phyloP scores from a whole-genome alignment of 2,888 invertebrate species.

The Platycnemis pennipes region DNA sequence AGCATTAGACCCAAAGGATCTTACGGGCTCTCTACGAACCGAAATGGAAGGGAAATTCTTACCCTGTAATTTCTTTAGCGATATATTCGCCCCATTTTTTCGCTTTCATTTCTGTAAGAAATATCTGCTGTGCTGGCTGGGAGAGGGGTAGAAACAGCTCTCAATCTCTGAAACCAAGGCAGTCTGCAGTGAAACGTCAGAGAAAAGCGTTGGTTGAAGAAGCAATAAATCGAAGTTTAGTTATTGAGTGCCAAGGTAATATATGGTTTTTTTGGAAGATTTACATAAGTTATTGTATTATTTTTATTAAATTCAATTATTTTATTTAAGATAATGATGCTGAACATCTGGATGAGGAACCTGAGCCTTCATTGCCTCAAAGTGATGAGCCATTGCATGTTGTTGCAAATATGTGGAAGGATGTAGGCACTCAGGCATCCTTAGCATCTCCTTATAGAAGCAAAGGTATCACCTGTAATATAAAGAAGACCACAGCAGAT shows the following conservation, averaged over 20 bases:
- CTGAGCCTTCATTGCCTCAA: neutral
- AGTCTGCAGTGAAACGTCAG: neutral
- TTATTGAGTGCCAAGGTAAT: constrained; percentile 11
- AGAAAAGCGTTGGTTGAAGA: constrained; percentile 10
- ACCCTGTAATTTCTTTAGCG: too few relatives aligned
- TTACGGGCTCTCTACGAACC: too few relatives aligned
- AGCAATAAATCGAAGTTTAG: neutral
- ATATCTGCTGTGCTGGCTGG: too few relatives aligned
- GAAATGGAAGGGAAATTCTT: too few relatives aligned
- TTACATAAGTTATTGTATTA: neutral
- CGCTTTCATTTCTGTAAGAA: too few relatives aligned
- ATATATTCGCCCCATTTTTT: too few relatives aligned
- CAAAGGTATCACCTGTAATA: constrained; percentile 18
- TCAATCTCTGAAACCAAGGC: constrained; percentile 18
- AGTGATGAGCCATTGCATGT: constrained; percentile 2
- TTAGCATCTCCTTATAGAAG: constrained; percentile 18
- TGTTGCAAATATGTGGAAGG: neutral
- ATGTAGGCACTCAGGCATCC: constrained; percentile 2
- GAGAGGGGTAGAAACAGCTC: constrained; percentile 1
- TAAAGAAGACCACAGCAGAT: constrained; percentile 10
- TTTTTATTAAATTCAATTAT: neutral
- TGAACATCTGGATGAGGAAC: constrained; percentile 11
- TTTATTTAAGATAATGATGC: constrained; percentile 11
- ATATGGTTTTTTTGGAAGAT: neutral
- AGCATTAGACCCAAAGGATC: too few relatives aligned